A percentile compares a stretch with the other conserved stretches of the same genome.
Evolutionary conservation across 2,113 vertebrate genomes (phyloP).

Genomic region (Cranoglanis bouderius): DNA sequence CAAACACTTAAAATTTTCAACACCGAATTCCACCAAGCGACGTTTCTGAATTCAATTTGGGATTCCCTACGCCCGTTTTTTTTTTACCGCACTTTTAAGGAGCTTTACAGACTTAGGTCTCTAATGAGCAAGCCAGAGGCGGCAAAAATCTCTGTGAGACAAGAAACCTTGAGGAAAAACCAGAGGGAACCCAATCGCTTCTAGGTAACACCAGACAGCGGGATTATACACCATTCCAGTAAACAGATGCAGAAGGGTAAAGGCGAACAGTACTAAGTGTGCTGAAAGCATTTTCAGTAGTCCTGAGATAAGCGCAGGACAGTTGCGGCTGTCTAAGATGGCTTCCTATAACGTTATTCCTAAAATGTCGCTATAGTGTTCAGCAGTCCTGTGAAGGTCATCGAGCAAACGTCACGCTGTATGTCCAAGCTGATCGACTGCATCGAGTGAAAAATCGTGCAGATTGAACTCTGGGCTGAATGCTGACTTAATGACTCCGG

Average conservation of each 20-base stretch:
- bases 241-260: neutral
- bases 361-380: no score
- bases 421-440: neutral
- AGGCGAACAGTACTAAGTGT: neutral
- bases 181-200: neutral
- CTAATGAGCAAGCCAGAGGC: neutral
- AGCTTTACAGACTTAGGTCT: neutral
- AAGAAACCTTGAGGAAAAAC: constrained; percentile 4
- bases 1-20: neutral
- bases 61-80: neutral
- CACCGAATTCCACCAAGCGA: neutral
- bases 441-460: neutral
- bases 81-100: neutral
- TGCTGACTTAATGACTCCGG: neutral
- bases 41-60: neutral
- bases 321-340: neutral
- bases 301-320: neutral
- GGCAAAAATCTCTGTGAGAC: neutral
- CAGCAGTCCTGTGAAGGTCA: neutral
- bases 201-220: neutral
- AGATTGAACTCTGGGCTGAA: neutral
- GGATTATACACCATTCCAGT: neutral
- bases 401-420: neutral
- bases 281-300: neutral
- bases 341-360: neutral